phyloP scores from a whole-genome alignment of 2,113 vertebrate species.

The Phalacrocorax brasilianus region DNA sequence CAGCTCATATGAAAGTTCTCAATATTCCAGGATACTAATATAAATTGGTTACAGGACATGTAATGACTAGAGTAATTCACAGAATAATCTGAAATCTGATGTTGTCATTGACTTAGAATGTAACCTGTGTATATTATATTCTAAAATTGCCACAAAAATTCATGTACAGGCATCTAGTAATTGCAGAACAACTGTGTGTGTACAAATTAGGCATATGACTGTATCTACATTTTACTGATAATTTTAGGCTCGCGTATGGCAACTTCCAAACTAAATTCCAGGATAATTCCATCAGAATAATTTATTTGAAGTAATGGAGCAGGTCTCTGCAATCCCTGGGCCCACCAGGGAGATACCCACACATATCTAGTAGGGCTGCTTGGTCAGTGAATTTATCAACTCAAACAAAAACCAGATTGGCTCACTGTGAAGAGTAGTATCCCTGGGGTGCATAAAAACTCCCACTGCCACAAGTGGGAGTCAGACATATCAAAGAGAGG shows the following conservation, averaged over 20 bases:
- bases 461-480: slow-evolving; percentile 34
- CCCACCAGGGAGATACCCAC: background rate
- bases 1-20: slow-evolving; percentile 27
- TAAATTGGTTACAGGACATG: slow-evolving; percentile 25
- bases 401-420: background rate
- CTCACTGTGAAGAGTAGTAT: background rate
- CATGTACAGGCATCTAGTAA: background rate
- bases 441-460: background rate
- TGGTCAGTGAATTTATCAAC: background rate
- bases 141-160: background rate
- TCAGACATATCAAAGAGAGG: background rate
- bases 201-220: background rate
- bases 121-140: background rate
- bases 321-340: background rate
- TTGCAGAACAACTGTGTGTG: background rate
- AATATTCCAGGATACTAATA: slow-evolving; percentile 15
- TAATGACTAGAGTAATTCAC: background rate
- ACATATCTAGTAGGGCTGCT: background rate
- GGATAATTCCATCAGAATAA: background rate
- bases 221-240: background rate
- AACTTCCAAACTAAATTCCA: background rate
- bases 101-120: background rate
- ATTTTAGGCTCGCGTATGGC: background rate
- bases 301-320: background rate
- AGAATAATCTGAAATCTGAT: slow-evolving; percentile 19